A percentile compares a stretch with the other conserved stretches of the same genome.
These are phyloP conservation scores for Oxystoma pomonae DNA, from an alignment of 2,888 invertebrate genomes.

Conservation along the genomic window DNA sequence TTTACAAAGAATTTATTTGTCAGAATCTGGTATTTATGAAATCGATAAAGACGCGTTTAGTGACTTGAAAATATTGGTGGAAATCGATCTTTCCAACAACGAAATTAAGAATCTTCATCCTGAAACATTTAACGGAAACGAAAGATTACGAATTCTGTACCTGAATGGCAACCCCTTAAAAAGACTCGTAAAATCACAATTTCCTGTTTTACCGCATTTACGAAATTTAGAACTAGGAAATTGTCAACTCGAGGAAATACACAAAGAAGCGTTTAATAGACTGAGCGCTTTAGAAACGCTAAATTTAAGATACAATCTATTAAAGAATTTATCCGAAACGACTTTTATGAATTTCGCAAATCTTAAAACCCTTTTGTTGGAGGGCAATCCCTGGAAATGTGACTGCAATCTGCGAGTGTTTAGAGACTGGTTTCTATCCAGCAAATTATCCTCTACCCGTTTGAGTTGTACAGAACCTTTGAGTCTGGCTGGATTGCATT, in stretches of 20 bases:
- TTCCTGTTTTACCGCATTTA: conserved; percentile 76
- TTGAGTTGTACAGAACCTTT: conserved; percentile 71
- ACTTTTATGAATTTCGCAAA: conserved; percentile 69
- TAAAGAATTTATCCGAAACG: conserved; percentile 64
- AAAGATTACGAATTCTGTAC: conserved; percentile 71
- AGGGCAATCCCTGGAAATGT: conserved; percentile 87
- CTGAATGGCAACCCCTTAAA: conserved; percentile 80
- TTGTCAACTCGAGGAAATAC: conserved; percentile 71
- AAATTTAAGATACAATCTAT: conserved; percentile 75
- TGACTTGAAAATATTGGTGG: conserved; percentile 79
- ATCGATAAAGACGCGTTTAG: conserved; percentile 82
- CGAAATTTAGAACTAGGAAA: conserved; percentile 75
- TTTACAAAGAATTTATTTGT: conserved; percentile 77
- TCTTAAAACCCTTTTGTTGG: conserved; percentile 74
- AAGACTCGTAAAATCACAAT: conserved; percentile 69
- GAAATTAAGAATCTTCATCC: conserved; percentile 68
- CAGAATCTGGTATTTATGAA: conserved; percentile 69
- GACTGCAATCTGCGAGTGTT: conserved; percentile 83
- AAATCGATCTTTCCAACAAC: conserved; percentile 84
- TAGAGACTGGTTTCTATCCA: conserved; percentile 77
- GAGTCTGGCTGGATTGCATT: conserved; percentile 63
- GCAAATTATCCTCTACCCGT: conserved; percentile 68
- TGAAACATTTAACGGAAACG: conserved; percentile 81
- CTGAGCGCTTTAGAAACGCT: conserved; percentile 70
- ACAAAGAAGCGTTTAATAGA: conserved; percentile 73